Evolutionary conservation across 2,113 vertebrate species (phyloP), one percentile per base, ranked within the genome.

Genomic region (Rhynchopsitta pachyrhyncha): DNA sequence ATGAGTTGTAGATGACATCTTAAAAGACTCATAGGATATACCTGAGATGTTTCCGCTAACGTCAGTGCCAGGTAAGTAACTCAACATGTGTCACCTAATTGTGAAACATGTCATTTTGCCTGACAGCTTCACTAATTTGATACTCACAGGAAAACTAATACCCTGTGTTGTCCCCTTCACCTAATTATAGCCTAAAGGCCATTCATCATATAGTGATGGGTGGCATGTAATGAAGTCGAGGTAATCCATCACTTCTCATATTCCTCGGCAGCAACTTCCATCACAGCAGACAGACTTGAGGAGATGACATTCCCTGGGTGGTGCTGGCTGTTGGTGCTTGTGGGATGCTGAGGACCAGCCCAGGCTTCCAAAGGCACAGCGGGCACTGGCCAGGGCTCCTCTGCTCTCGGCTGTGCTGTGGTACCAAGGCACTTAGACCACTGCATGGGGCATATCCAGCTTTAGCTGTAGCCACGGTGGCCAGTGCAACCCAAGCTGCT

Each of bases 111-210:
- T 91, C 85, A 37, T 39, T 37, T 59, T 76, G 85, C 55, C 55
- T 90, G 88, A 89, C 79, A 93, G 69, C 75, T 71, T 80, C 80
- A 53, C 79, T 94, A 59, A 87, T 92, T 79, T 57, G 89, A 73
- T 75, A 47, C 84, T 94, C 74, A 47, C 16, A 16, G 44, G 91
- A 82, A 96, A 96, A 94, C 67, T 63, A 89, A 60, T 89, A 83
- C 35, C 39, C 88, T 29, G 49, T n/a, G 4, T 52, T 80, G 57
- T 88, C 50, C 79, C 88, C 42, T 75, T 77, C 64, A 52, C 68
- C 94, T 87, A 69, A 93, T 81, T 96, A 96, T 76, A 94, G 93
- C 82, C 39, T 55, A 77, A 92, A 52, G 95, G 73, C 60, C 68
- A 86, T 97, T 80, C 85, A 94, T 97, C 94, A 94, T 23, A 2